phyloP scores from a whole-genome alignment of 2,113 vertebrate species.

The Nansenia antarctica region DNA sequence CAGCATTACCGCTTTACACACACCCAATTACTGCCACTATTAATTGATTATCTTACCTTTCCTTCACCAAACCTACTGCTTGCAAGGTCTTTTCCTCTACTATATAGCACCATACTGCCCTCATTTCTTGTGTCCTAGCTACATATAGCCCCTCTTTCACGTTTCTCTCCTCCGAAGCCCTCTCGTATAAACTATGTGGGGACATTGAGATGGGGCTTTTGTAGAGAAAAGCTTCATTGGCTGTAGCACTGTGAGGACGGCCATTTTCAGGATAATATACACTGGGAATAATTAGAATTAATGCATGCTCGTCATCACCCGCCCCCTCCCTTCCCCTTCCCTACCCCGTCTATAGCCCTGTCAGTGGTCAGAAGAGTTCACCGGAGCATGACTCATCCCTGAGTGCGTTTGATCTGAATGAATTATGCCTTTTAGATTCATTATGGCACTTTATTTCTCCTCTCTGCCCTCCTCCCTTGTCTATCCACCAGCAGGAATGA shows the following conservation, averaged over 20 bases:
- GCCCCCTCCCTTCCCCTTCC: slow-evolving; percentile 38
- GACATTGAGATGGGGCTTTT: slow-evolving; percentile 52
- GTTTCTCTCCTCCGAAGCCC: slow-evolving; percentile 47
- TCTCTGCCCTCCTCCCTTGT: slow-evolving; percentile 72
- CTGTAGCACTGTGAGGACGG: slow-evolving; percentile 61
- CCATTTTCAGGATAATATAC: slow-evolving; percentile 66
- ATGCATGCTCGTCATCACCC: slow-evolving; percentile 62
- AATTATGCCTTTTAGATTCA: slow-evolving; percentile 79
- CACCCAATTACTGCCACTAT: slow-evolving; percentile 96
- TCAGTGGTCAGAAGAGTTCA: slow-evolving; percentile 69
- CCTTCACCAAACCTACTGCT: slow-evolving; percentile 66
- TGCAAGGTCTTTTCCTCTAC: slow-evolving; percentile 50
- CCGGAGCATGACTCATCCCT: slow-evolving; percentile 74
- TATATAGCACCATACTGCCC: slow-evolving; percentile 29
- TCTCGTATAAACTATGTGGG: slow-evolving; percentile 50
- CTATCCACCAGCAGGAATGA: slow-evolving; percentile 63
- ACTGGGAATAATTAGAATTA: slow-evolving; percentile 78
- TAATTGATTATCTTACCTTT: slow-evolving; percentile 94
- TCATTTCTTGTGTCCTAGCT: slow-evolving; percentile 41
- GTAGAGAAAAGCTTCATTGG: slow-evolving; percentile 47
- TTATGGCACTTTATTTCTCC: slow-evolving; percentile 78
- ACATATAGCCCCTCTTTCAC: slow-evolving; percentile 34
- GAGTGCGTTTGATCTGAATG: slow-evolving; percentile 74
- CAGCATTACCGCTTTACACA: slow-evolving; percentile 85
- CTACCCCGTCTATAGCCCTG: slow-evolving; percentile 53